Evolutionary conservation across 2,797 vertebrate genomes (phyloP).

Genomic region (Sebastes iracundus): DNA sequence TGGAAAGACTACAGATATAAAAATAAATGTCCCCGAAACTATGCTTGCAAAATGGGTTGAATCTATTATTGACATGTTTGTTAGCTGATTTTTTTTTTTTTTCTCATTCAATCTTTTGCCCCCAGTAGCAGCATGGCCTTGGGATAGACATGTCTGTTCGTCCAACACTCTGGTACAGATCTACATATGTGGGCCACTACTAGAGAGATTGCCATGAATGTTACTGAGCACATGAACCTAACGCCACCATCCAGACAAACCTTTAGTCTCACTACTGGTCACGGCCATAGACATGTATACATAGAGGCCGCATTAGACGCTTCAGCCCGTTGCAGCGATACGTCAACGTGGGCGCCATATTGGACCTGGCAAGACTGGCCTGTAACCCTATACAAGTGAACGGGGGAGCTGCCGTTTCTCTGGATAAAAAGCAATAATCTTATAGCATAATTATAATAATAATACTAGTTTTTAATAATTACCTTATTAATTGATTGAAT

Average conservation of each 20-base stretch:
- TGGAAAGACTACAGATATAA: neutral
- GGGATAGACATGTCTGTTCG: neutral
- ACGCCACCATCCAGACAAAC: neutral
- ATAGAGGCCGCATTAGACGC: too few species aligned
- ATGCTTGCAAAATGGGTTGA: neutral
- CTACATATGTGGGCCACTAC: neutral
- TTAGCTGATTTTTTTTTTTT: neutral
- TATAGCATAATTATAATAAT: too few species aligned
- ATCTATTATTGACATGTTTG: constrained; percentile 2
- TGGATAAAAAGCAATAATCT: too few species aligned
- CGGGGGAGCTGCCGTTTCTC: too few species aligned
- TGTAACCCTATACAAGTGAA: too few species aligned
- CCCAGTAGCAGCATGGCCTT: neutral
- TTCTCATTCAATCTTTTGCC: neutral
- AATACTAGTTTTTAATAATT: too few species aligned
- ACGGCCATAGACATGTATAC: neutral
- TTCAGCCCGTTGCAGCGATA: too few species aligned
- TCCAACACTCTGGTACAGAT: neutral
- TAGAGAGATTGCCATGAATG: neutral
- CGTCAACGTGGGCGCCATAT: too few species aligned
- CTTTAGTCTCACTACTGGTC: neutral
- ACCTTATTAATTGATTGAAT: too few species aligned
- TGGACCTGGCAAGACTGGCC: too few species aligned
- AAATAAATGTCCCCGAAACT: constrained; percentile 11
- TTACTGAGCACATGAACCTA: neutral